Base-by-base conservation (phyloP, 2,888 invertebrate species). In the Ophioninae sp. region DNA sequence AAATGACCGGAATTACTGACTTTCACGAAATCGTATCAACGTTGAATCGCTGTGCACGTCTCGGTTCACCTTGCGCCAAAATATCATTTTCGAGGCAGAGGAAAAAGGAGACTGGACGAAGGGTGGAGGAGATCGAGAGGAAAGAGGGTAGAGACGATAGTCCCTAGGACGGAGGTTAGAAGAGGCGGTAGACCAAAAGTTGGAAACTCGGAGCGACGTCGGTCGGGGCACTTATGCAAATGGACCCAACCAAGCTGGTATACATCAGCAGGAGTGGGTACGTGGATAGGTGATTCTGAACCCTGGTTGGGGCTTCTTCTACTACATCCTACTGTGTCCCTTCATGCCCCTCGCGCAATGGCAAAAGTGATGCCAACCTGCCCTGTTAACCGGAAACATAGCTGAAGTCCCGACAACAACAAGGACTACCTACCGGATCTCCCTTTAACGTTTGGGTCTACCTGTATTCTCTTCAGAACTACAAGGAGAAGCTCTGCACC, bases 171-270 rank as follows among this genome's bases (percentile, higher is more conserved):
- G 17, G 57, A 67, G 77, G 57, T 69, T 70, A 62, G 20, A 59
- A 50, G 37, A 20, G 30, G 61, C 20, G 44, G 50, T 62, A 67
- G 78, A 61, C 69, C 64, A 74, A 83, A 80, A 83, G 80, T 83
- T 83, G 68, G 73, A 80, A 83, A 83, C 80, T 83, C 68, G 74
- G 80, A 74, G 69, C 64, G 79, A 74, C 74, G 74, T 79, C 70
- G 75, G 62, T 78, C 59, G 72, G 56, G 77, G 69, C 83, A 83
- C 79, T 83, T 83, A 77, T 83, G 83, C 80, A 83, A 83, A 83
- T 83, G 80, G 83, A 77, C 77, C 77, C n/a, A n/a, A n/a, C n/a
- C n/a, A 69, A 61, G 67, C 65, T 67, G 72, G 72, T 83, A 72
- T 68, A 72, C 72, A 76, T 72, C 23, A 69, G 59, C 62, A 50